Percentiles rank a stretch among this genome's conserved stretches.
phyloP scores from a whole-genome alignment of 1,140 invertebrate species.

The Bombus turneri region DNA sequence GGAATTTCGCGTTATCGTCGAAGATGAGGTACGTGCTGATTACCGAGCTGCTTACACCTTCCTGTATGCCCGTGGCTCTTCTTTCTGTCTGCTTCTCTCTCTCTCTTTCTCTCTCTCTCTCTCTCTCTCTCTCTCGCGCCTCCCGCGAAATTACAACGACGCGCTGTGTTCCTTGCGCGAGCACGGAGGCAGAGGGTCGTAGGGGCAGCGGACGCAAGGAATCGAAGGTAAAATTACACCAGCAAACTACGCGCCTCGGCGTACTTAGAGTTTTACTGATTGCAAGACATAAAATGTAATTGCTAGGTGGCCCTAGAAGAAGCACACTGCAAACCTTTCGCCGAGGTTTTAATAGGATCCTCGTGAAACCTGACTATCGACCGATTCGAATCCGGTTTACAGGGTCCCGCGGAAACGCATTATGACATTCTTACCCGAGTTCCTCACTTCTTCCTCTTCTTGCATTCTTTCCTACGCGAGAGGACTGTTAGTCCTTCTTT shows the following conservation, averaged over 20 bases:
- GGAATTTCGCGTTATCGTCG: conserved; percentile 62
- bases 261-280: conserved; percentile 58
- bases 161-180: background rate
- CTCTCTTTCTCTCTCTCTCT: background rate
- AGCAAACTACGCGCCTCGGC: conserved; percentile 32
- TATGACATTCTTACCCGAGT: conserved; percentile 29
- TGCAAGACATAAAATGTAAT: conserved; percentile 63
- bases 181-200: background rate
- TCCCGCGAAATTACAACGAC: conserved; percentile 58
- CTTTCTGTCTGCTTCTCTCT: background rate
- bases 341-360: conserved; percentile 26
- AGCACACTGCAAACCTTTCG: conserved; percentile 1
- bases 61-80: background rate
- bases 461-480: background rate
- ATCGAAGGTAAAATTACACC: conserved; percentile 65
- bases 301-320: conserved; percentile 35
- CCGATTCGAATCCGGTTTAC: conserved; percentile 42
- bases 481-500: background rate
- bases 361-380: conserved; percentile 12
- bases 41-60: conserved; percentile 46
- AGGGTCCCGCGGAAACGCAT: conserved; percentile 22
- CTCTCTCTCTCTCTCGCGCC: background rate
- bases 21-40: conserved; percentile 64
- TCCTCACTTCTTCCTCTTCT: background rate
- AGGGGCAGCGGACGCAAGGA: conserved; percentile 5